Conservation (phyloP, 2,888 invertebrate species). For the Malachius bipustulatus region DNA sequence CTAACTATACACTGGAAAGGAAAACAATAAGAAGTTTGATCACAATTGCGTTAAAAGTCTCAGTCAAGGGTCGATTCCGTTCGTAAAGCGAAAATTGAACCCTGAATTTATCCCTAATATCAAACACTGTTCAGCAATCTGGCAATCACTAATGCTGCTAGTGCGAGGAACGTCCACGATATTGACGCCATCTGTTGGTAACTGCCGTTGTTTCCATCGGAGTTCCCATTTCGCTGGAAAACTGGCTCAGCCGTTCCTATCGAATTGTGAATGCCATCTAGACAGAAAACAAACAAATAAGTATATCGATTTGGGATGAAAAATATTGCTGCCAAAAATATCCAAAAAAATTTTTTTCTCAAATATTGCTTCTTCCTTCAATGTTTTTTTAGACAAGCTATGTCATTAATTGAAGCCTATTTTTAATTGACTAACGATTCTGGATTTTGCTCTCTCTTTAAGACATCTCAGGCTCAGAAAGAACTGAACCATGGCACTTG, state of each 20-base stretch:
- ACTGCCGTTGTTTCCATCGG: conserved; percentile 9
- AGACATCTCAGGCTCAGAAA: too few species aligned
- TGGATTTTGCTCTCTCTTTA: too few species aligned
- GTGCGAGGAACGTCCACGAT: conserved; percentile 17
- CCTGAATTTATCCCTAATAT: conserved; percentile 18
- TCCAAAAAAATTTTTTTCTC: too few species aligned
- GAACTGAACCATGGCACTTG: too few species aligned
- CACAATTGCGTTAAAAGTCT: conserved; percentile 9
- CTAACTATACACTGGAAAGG: too few species aligned
- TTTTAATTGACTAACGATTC: too few species aligned
- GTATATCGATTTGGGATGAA: too few species aligned
- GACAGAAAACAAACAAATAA: conserved; percentile 8
- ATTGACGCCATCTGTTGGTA: conserved; percentile 13
- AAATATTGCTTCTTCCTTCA: too few species aligned
- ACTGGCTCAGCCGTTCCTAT: conserved; percentile 2
- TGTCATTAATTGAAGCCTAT: too few species aligned
- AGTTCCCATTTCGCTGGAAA: conserved; percentile 7
- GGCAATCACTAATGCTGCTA: conserved; percentile 4
- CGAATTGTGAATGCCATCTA: conserved; percentile 16
- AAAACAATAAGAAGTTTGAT: too few species aligned
- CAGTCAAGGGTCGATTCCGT: conserved; percentile 24
- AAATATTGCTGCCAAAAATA: too few species aligned
- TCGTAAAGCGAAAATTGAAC: conserved; percentile 26
- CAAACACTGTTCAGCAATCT: conserved; percentile 18
- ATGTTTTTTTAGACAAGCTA: too few species aligned